Conservation (phyloP, 2,888 invertebrate genomes). For the Agrypnus murinus region DNA sequence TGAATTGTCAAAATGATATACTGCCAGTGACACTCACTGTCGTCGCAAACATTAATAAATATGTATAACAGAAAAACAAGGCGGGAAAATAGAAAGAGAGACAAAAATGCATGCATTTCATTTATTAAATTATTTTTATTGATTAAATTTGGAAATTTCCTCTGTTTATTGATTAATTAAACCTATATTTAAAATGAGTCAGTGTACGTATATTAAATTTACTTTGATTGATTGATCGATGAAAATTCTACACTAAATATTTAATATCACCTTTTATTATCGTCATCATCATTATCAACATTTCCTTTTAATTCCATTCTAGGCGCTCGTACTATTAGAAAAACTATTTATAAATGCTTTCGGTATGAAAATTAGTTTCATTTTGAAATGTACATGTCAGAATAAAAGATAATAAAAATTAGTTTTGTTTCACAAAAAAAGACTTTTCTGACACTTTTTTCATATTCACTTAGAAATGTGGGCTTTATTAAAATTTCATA, state of each 20-base stretch:
- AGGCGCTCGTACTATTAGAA: no score
- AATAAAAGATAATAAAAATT: no score
- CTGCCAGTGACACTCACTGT: background rate
- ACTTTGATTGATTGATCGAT: conserved; percentile 16
- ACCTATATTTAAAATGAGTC: background rate
- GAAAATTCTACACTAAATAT: background rate
- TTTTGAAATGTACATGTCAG: no score
- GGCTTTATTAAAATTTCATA: background rate
- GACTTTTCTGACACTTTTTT: no score
- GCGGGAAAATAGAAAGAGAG: background rate
- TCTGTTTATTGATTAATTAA: background rate
- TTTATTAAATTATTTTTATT: conserved; percentile 14
- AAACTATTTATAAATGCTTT: no score
- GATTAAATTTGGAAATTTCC: conserved; percentile 2
- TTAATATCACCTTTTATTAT: no score
- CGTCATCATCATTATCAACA: no score
- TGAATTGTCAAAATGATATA: conserved; percentile 5
- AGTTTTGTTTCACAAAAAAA: no score
- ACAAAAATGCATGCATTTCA: background rate
- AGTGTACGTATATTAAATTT: no score
- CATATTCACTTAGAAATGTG: no score
- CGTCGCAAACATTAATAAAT: conserved; percentile 2
- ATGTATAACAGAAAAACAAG: background rate
- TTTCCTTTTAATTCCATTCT: no score
- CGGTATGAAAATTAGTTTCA: no score